Conservation (phyloP, 2,797 vertebrate genomes). For the Hylomyscus alleni region DNA sequence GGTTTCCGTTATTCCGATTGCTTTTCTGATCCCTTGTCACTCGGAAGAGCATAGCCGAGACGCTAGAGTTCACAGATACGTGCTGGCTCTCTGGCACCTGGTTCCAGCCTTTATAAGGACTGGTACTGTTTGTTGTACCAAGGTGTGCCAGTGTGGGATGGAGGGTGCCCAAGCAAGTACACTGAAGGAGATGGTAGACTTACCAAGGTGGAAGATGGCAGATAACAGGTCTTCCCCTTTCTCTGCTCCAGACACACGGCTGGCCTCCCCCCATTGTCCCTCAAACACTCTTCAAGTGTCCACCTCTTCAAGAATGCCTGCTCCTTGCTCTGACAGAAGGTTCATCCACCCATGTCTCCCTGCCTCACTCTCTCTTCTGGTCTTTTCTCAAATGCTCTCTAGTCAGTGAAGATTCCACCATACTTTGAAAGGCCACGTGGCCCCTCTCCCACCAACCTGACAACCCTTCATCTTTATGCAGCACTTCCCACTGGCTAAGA, state of each 20-base stretch:
- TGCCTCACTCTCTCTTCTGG: not conserved
- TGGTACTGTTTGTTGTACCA: not conserved
- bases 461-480: not conserved
- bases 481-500: not conserved
- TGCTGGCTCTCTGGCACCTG: rapidly evolving
- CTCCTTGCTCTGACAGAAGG: not conserved
- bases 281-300: rapidly evolving
- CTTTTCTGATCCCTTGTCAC: not conserved
- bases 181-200: rapidly evolving
- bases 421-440: not conserved
- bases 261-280: not conserved
- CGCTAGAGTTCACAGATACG: too few species aligned
- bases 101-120: not conserved
- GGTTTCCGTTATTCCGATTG: not conserved
- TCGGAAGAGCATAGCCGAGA: not conserved
- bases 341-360: not conserved
- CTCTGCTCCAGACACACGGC: not conserved
- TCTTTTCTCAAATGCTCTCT: not conserved
- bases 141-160: not conserved
- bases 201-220: not conserved
- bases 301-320: not conserved
- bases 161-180: not conserved
- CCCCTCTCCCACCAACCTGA: not conserved
- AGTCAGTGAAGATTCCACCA: not conserved
- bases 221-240: not conserved